phyloP scores from a whole-genome alignment of 2,888 invertebrate genomes.

The Aleiodes alternator region DNA sequence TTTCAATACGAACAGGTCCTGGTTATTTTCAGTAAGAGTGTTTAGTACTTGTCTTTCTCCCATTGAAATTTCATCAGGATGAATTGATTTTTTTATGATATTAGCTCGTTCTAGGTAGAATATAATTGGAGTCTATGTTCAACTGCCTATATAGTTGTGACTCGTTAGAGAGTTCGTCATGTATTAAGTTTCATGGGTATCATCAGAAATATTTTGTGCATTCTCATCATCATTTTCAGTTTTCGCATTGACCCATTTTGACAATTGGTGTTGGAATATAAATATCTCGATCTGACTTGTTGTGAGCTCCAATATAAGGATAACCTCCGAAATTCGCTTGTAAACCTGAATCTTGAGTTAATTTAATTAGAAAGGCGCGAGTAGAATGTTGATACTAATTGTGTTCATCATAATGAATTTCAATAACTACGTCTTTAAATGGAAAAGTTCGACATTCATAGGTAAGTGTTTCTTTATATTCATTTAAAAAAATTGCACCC shows the following conservation, averaged over 20 bases:
- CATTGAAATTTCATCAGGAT: not conserved
- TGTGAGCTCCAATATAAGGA: no score
- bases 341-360: not conserved
- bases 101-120: not conserved
- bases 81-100: not conserved
- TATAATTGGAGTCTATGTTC: no score
- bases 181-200: not conserved
- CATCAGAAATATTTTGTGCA: not conserved
- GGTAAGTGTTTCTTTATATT: not conserved
- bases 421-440: no score
- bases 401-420: no score
- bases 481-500: not conserved
- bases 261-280: not conserved
- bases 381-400: no score
- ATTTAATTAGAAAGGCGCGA: no score
- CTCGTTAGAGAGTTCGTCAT: not conserved
- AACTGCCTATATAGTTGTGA: no score
- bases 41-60: not conserved
- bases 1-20: slow-evolving; percentile 40
- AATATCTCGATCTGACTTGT: not conserved
- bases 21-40: not conserved
- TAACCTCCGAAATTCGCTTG: no score
- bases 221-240: not conserved
- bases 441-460: not conserved
- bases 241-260: slow-evolving; percentile 4